Base-by-base conservation (phyloP, 2,797 vertebrate species). In the Sebastes elongatus region DNA sequence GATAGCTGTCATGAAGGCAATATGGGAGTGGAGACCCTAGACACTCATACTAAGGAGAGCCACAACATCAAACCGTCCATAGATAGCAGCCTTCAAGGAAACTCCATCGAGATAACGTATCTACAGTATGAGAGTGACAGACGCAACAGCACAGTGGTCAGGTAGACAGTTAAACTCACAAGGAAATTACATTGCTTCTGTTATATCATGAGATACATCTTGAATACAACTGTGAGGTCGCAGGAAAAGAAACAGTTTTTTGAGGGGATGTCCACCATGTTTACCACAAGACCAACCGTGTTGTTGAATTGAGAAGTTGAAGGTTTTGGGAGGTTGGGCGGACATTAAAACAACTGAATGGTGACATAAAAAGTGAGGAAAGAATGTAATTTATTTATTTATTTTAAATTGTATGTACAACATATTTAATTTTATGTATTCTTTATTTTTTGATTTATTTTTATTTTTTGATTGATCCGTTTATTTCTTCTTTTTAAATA, bases 401-500 rank as follows among this genome's bases (percentile, higher is more conserved):
- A 49, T 14, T 38, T 38, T 20, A 22, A 16, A 46, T 18, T 49
- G 3, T 49, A 20, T 0, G 42, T 49, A 49, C 7, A 49, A 0
- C 18, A 49, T 49, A 20, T 49, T 49, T 49, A 14, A 42, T 42
- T 42, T 42, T 0, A 42, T 0, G 1, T 38, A 38, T 38, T 38
- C 13, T 16, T 42, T 42, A 42, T 27, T 27, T 27, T 5, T 27
- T 25, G 25, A 25, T 25, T 25, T 25, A 25, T 25, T 25, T 25
- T 25, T 25, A 25, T 25, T 35, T 79, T 38, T 69, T 25, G 56
- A 75, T 63, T 9, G 16, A 79, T 80, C 16, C 18, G 27, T 93
- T 90, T 91, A 90, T 88, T 89, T 77, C 13, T 83, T 85, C 1
- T 82, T 88, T 86, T 89, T 75, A 77, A 91, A 93, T 74, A 82